Conservation (phyloP, 2,113 vertebrate species). For the Diadophis punctatus region DNA sequence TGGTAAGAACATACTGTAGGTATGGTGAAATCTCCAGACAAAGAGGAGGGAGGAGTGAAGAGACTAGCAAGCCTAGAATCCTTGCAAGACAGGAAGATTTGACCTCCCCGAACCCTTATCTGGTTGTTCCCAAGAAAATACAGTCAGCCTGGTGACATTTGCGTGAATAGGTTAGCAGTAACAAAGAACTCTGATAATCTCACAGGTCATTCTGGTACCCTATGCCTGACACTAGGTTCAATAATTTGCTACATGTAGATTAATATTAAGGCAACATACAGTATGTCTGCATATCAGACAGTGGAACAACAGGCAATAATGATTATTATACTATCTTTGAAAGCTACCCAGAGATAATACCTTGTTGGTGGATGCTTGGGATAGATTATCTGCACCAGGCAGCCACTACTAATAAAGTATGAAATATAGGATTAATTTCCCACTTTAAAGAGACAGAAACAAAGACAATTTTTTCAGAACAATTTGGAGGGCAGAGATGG, state of each 20-base stretch:
- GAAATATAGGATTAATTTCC: neutral
- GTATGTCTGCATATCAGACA: neutral
- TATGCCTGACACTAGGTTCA: neutral
- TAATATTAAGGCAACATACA: neutral
- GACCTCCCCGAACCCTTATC: neutral
- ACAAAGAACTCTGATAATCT: neutral
- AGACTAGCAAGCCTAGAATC: neutral
- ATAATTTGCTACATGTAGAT: neutral
- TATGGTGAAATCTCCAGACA: neutral
- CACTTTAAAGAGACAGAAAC: neutral
- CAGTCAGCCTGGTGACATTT: neutral
- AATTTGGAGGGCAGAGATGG: neutral
- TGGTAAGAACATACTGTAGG: neutral
- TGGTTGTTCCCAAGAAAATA: neutral
- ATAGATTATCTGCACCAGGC: neutral
- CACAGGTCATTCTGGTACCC: neutral
- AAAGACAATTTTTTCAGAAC: too few relatives aligned
- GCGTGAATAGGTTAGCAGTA: neutral
- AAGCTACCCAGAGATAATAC: too few relatives aligned
- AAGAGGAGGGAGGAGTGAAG: neutral
- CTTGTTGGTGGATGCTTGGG: neutral
- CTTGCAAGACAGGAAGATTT: neutral
- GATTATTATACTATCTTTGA: neutral
- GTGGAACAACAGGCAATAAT: neutral
- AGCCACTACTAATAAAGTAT: neutral